Base-by-base conservation (phyloP, 1,140 invertebrate genomes). In the Platorchestia sp. region DNA sequence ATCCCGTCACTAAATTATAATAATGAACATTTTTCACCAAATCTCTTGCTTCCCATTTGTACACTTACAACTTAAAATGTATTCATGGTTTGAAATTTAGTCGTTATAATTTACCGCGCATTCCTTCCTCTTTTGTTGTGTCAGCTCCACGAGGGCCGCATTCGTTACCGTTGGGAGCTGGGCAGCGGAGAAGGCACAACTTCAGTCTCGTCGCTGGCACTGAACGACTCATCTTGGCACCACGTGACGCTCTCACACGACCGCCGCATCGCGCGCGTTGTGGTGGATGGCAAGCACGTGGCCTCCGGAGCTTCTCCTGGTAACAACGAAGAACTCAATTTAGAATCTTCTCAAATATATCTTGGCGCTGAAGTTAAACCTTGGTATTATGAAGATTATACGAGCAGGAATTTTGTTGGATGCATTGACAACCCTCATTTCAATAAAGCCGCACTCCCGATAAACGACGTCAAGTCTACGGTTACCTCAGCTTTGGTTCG, bases 141-240 rank as follows among this genome's bases (percentile, higher is more conserved):
- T 75, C 95, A 96, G 96, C 95, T 96, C 51, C 98, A 98, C 0
- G 98, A 99, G 97, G 99, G 99, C 0, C 98, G 98, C 42, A 97
- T 99, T 5, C 98, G 99, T 96, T 99, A 99, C 97, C 98, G 98
- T 96, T 99, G 99, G 97, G 98, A 99, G 97, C 98, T 99, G 95
- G 99, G 99, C 10, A 98, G 98, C 96, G 99, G 99, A n/a, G 98
- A 98, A 97, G 99, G 98, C 40, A 97, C 98, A 19, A 98, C 99
- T 0, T 97, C 98, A 86, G 98, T 99, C 1, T 98, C 98, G 1
- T 98, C 98, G 87, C 97, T 98, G 0, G 98, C 98, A 96, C 98
- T 99, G 47, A 98, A 98, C 86, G 99, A 99, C 97, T 99, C 99
- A 0, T 97, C 98, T 96, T 99, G 99, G 99, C 99, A 99, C 97